Evolutionary conservation across 2,888 invertebrate genomes (phyloP).

Genomic region (Halictus quadricinctus): DNA sequence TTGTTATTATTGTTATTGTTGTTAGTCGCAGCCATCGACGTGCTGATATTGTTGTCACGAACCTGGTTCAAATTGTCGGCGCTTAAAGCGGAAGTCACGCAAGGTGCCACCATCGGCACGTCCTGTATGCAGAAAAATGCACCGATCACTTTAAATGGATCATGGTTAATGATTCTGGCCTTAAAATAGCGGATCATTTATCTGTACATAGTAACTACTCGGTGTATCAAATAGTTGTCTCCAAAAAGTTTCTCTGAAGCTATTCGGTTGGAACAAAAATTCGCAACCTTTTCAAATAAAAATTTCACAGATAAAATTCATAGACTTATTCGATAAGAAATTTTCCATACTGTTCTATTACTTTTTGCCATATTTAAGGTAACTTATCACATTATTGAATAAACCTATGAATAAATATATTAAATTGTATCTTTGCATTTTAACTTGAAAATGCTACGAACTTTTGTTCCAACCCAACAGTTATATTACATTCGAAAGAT

Average conservation of each 20-base stretch:
- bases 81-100: slow-evolving; percentile 79
- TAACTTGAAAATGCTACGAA: too few species aligned
- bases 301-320: too few species aligned
- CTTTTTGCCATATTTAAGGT: too few species aligned
- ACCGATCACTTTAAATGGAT: slow-evolving; percentile 11
- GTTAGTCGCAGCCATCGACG: slow-evolving; percentile 55
- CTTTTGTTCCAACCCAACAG: too few species aligned
- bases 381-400: too few species aligned
- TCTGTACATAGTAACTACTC: not conserved
- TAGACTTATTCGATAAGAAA: too few species aligned
- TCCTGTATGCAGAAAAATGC: slow-evolving; percentile 65
- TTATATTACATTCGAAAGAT: not conserved
- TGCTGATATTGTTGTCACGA: slow-evolving; percentile 69
- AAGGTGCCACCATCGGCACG: slow-evolving; percentile 74
- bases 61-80: slow-evolving; percentile 77
- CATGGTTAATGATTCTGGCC: not conserved
- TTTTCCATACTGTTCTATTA: too few species aligned
- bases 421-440: too few species aligned
- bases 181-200: not conserved
- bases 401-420: too few species aligned
- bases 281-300: too few species aligned
- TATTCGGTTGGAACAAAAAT: too few species aligned
- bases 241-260: not conserved
- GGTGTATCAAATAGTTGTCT: not conserved
- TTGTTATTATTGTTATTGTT: slow-evolving; percentile 70